Evolutionary conservation across 1,140 invertebrate species (phyloP).

Genomic region (Drosophila punjabiensis): DNA sequence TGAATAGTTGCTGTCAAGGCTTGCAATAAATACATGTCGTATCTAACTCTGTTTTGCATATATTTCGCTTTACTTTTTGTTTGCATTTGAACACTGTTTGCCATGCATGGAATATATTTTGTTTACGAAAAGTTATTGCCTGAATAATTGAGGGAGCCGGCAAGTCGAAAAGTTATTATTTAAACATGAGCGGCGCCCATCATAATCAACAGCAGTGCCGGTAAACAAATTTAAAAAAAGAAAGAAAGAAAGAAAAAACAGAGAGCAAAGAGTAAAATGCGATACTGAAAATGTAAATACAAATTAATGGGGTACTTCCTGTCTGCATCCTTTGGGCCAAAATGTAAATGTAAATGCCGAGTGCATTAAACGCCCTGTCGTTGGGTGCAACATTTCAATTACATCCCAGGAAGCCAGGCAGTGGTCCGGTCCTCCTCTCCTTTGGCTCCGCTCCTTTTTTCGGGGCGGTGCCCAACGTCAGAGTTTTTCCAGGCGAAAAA

Average conservation of each 20-base stretch:
- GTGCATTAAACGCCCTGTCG: conserved; percentile 45
- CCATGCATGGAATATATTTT: conserved; percentile 79
- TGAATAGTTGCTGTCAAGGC: conserved; percentile 22
- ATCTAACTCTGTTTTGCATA: conserved; percentile 16
- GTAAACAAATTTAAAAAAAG: conserved; percentile 14
- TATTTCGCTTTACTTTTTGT: neutral
- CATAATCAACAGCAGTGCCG: conserved; percentile 29
- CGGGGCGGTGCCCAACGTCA: conserved; percentile 22
- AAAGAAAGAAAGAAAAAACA: neutral
- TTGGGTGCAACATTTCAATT: conserved; percentile 72
- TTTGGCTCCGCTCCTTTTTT: conserved; percentile 7
- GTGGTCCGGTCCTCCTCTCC: conserved; percentile 23
- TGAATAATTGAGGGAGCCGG: conserved; percentile 57
- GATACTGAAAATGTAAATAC: conserved; percentile 57
- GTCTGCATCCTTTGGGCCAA: conserved; percentile 52
- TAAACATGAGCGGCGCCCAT: conserved; percentile 58
- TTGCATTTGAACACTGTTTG: conserved; percentile 42
- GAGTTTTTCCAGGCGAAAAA: conserved; percentile 41
- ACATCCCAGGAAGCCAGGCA: conserved; percentile 29
- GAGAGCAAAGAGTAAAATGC: conserved; percentile 28
- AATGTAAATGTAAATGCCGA: conserved; percentile 34
- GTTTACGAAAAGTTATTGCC: conserved; percentile 60
- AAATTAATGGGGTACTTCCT: conserved; percentile 70
- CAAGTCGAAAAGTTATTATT: conserved; percentile 53
- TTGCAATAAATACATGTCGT: conserved; percentile 22